phyloP scores from a whole-genome alignment of 2,113 vertebrate species.

The Coptodon bakossiorum region DNA sequence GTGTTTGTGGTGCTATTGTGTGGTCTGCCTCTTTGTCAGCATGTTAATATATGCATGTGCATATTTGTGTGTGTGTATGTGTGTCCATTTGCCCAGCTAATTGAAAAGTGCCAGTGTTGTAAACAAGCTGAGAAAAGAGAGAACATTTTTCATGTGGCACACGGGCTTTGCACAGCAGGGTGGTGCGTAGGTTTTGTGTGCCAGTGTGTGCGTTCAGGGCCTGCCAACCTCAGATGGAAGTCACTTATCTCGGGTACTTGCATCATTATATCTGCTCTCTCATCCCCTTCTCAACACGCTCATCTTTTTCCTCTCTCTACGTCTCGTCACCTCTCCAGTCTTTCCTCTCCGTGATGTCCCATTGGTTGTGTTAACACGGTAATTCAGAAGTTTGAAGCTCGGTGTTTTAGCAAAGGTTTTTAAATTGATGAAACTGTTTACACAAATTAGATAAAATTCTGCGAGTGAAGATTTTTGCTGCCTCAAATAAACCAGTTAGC shows the following conservation, averaged over 20 bases:
- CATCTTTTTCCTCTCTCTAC: not conserved
- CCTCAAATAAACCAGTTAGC: not conserved
- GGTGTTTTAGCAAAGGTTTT: not conserved
- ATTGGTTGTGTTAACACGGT: not conserved
- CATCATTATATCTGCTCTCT: constrained; percentile 22
- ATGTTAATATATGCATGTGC: not conserved
- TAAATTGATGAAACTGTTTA: not conserved
- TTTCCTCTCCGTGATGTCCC: not conserved
- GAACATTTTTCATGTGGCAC: constrained; percentile 18
- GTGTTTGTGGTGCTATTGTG: not conserved
- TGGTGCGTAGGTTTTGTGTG: not conserved
- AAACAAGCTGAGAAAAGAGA: constrained; percentile 42
- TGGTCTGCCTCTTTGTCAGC: not conserved
- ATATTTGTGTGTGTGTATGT: not conserved
- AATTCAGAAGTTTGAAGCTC: not conserved
- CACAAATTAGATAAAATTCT: not conserved
- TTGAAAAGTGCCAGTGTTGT: constrained; percentile 53
- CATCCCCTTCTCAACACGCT: not conserved
- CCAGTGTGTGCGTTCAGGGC: not conserved
- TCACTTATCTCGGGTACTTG: constrained; percentile 33
- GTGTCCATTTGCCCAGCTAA: constrained; percentile 36
- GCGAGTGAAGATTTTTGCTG: not conserved
- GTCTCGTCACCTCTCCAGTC: not conserved
- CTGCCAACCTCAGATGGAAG: constrained; percentile 17
- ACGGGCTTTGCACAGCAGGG: not conserved